phyloP scores from a whole-genome alignment of 1,140 invertebrate genomes.

The Patella vulgata region DNA sequence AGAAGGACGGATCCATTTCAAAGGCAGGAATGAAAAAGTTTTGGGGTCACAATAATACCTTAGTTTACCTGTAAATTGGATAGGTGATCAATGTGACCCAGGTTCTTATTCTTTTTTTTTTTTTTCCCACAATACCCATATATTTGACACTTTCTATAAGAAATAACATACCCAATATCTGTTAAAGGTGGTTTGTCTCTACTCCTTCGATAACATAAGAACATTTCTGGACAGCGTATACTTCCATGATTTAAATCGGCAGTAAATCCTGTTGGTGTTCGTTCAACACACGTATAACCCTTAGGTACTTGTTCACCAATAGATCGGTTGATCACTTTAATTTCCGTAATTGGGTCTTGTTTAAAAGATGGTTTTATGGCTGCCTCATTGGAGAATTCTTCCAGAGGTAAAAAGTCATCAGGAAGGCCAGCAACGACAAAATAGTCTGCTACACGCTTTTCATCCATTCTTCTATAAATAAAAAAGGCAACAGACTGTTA shows the following conservation, averaged over 20 bases:
- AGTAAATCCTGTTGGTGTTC: slow-evolving; percentile 78
- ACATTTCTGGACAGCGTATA: slow-evolving; percentile 90
- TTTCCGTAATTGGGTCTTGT: slow-evolving; percentile 93
- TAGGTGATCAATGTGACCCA: no score
- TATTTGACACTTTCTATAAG: no score
- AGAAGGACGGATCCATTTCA: no score
- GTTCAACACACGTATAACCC: slow-evolving; percentile 80
- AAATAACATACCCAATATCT: slow-evolving; percentile 86
- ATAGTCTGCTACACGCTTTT: slow-evolving; percentile 78
- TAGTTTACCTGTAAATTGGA: no score
- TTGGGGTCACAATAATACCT: no score
- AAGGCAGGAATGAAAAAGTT: no score
- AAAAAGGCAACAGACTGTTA: neutral
- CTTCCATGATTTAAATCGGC: slow-evolving; percentile 98
- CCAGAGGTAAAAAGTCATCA: slow-evolving; percentile 73
- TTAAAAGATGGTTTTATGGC: slow-evolving; percentile 76
- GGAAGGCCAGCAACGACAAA: slow-evolving; percentile 97
- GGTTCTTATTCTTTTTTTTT: no score
- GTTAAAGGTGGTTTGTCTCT: slow-evolving; percentile 95
- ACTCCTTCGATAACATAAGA: slow-evolving; percentile 89
- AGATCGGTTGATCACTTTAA: slow-evolving; percentile 89
- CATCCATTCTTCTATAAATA: slow-evolving; percentile 56
- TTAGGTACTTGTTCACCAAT: slow-evolving; percentile 80
- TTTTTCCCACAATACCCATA: no score
- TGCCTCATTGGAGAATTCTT: slow-evolving; percentile 84